Evolutionary conservation across 92 coral and sea anemone genomes (phyloP), one percentile per base, ranked within the genome.

Genomic region (Epizoanthus rinbou): DNA sequence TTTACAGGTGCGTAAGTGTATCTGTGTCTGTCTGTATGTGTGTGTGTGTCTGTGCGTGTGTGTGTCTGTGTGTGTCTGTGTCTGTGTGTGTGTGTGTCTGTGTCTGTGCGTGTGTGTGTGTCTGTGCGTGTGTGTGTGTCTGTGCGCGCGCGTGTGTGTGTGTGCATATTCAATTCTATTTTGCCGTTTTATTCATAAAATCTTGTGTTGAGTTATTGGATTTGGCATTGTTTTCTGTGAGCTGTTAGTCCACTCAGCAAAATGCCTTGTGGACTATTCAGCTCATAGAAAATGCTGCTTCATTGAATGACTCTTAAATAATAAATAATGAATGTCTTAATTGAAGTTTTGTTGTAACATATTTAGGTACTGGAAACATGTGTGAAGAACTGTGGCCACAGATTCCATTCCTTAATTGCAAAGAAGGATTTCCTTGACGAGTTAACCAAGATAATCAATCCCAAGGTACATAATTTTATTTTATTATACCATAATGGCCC

Each of bases 291-390:
- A 28, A 28, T 28, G 31, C 2, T 2, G 2, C 31, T 2, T 0
- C 31, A 28, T 28, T 28, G 31, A 28, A 28, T 28, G 2, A 28
- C 31, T 28, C 1, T 28, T 28, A 2, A 28, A 28, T 28, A 37
- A 37, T 37, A 37, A 37, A 37, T 37, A 37, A 37, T 37, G 3
- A 37, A 37, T 1, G 5, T 37, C 43, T 37, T 37, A 3, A 37
- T 37, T 37, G 43, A 37, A 0, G 43, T 33, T 84, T 50, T 16
- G 3, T 83, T 17, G n/a, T n/a, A n/a, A 37, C 37, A 24, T 60
- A n/a, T 53, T 1, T 66, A 97, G 99, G 99, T 97, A 14, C 90
- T 97, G 62, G 99, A 97, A 85, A 94, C 99, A 10, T 94, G 99
- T 81, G 98, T 97, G 10, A 97, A 97, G 86, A 97, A 97, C 85